Conservation (phyloP, 2,113 vertebrate species). For the Procavia capensis region DNA sequence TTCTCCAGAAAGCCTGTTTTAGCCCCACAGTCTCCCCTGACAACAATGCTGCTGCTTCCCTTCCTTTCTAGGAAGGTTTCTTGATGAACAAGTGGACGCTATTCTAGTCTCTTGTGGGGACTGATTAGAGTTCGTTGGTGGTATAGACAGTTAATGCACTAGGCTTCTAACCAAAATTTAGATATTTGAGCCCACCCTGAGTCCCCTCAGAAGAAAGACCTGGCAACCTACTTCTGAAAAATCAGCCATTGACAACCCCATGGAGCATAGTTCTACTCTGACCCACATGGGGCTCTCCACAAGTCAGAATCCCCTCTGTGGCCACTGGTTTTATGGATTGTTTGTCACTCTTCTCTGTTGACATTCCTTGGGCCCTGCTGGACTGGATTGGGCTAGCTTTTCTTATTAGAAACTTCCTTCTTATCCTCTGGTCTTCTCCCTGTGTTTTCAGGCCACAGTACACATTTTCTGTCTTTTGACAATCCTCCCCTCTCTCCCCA, state of each 20-base stretch:
- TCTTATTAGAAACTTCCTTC: background rate
- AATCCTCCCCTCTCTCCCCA: background rate
- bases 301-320: background rate
- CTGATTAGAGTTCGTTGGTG: background rate
- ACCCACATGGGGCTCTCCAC: background rate
- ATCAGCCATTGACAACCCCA: no score
- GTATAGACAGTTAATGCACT: background rate
- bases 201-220: background rate
- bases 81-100: accelerated
- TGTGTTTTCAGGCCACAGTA: background rate
- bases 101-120: no score
- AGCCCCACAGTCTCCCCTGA: background rate
- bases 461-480: background rate
- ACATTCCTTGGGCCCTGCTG: background rate
- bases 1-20: background rate
- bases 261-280: background rate
- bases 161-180: background rate
- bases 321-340: background rate
- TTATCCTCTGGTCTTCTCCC: background rate
- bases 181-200: background rate
- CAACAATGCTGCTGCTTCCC: background rate
- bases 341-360: background rate
- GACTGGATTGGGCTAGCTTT: background rate
- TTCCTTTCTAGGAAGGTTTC: background rate
- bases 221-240: no score